Evolutionary conservation across 2,797 vertebrate genomes (phyloP), one percentile per base, ranked within the genome.

Genomic region (Lophotriccus pileatus): DNA sequence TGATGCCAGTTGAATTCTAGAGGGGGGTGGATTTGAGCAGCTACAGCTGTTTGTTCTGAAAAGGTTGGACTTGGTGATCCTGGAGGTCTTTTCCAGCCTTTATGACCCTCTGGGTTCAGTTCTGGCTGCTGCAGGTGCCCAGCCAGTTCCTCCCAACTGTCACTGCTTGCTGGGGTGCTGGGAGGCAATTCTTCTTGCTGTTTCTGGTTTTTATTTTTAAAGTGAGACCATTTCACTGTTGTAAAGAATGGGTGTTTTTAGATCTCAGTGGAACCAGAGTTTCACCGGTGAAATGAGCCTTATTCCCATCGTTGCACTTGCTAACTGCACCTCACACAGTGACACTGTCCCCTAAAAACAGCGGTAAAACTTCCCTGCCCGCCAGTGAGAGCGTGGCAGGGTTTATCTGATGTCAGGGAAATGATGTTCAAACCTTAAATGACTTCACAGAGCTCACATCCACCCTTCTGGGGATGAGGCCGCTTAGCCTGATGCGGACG

Each of bases 131-230:
- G 81, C 32, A 3, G 76, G 30, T 23, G 0, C 59, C 27, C 1
- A 2, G 59, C 49, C 25, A 1, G 20, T 3, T 27, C 47, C 6
- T 14, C 70, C 73, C 1, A 0, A 0, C 52, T 15, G 58, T 34
- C 8, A 0, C 49, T 18, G 46, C 37, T 44, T 8, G 30, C 15
- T 5, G 9, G 7, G 4, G 6, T 44, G 20, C 1, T 34, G 58
- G 47, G 25, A 70, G 44, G 10, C 7, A 36, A 22, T 2, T 17
- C 28, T 22, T 25, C 16, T 20, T 47, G 20, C 39, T 58, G 12
- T 0, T 63, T 34, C 20, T 5, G 23, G 8, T 1, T 39, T 46
- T 34, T 14, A 2, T 43, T 50, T 37, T 21, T 10, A 2, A 36
- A 70, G 34, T 19, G 4, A 67, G 75, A 52, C 6, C 0, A 10